Percentiles rank a stretch among this genome's conserved stretches.
Conservation (phyloP, 2,797 vertebrate species). For the Sebastiscus albofasciatus region DNA sequence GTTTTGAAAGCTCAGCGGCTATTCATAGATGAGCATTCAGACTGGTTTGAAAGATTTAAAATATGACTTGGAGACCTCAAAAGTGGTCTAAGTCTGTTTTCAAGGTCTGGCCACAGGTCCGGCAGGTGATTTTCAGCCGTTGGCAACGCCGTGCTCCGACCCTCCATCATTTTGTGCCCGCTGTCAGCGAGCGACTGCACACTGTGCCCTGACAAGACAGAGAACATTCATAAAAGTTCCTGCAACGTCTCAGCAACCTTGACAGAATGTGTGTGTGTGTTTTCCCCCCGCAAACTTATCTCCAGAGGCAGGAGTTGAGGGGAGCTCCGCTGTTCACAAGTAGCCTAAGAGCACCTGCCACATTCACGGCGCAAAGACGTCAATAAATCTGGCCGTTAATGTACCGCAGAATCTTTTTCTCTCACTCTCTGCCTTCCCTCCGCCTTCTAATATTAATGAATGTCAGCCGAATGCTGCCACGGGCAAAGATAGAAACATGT, state of each 20-base stretch:
- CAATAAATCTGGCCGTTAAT: conserved; percentile 84
- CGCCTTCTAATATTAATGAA: conserved; percentile 79
- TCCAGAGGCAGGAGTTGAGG: conserved; percentile 51
- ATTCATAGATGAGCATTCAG: background rate
- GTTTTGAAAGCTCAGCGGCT: background rate
- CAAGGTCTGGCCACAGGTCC: conserved; percentile 54
- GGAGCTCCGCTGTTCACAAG: conserved; percentile 66
- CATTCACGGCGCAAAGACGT: conserved; percentile 77
- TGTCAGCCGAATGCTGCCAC: conserved; percentile 61
- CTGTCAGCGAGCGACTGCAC: conserved; percentile 62
- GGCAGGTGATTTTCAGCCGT: conserved; percentile 67
- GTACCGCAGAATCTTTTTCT: conserved; percentile 72
- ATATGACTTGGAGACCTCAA: background rate
- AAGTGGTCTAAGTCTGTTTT: conserved; percentile 38
- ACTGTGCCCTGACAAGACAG: conserved; percentile 63
- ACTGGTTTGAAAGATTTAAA: conserved; percentile 22
- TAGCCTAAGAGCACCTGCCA: conserved; percentile 80
- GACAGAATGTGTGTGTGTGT: conserved; percentile 30
- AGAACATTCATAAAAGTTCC: conserved; percentile 74
- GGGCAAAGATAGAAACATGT: conserved; percentile 74
- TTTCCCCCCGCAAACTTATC: conserved; percentile 32
- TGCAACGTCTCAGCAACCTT: conserved; percentile 68
- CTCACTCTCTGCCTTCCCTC: conserved; percentile 40
- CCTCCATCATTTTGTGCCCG: conserved; percentile 63
- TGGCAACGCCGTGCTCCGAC: conserved; percentile 38